Evolutionary conservation across 30 jellyfish, hydroid and myxozoan species (phyloP).

Genomic region (Morbakka virulenta): DNA sequence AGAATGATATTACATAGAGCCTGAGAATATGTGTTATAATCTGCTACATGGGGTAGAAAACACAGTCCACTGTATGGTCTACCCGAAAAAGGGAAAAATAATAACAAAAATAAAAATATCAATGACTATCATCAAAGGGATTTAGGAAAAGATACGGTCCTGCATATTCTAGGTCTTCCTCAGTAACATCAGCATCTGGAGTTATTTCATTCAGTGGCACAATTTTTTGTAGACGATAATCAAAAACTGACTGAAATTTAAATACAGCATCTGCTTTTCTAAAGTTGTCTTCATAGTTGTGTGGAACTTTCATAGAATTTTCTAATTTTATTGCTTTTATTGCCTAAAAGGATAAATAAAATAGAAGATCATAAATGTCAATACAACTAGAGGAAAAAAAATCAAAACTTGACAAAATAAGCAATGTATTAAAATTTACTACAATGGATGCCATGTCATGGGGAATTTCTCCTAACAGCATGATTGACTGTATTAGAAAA

Average conservation of each 20-base stretch:
- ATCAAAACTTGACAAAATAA: background rate
- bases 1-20: too few relatives aligned
- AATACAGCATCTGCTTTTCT: constrained; percentile 97
- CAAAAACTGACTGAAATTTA: constrained; percentile 91
- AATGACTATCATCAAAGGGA: too few relatives aligned
- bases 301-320: constrained; percentile 66
- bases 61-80: too few relatives aligned
- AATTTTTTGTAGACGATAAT: constrained; percentile 45
- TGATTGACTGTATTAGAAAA: too few relatives aligned
- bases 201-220: constrained; percentile 66
- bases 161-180: constrained; percentile 76
- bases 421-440: background rate
- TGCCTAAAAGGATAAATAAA: constrained; percentile 35
- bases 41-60: too few relatives aligned
- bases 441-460: background rate
- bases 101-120: too few relatives aligned
- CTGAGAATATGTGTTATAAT: too few relatives aligned
- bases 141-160: constrained; percentile 99
- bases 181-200: constrained; percentile 54
- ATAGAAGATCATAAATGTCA: too few relatives aligned
- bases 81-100: too few relatives aligned
- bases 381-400: background rate
- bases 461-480: too few relatives aligned
- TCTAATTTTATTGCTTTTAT: constrained; percentile 43
- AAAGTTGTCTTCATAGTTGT: constrained; percentile 70